phyloP scores from a whole-genome alignment of 92 coral and sea anemone genomes.

The Diadumene lineata region DNA sequence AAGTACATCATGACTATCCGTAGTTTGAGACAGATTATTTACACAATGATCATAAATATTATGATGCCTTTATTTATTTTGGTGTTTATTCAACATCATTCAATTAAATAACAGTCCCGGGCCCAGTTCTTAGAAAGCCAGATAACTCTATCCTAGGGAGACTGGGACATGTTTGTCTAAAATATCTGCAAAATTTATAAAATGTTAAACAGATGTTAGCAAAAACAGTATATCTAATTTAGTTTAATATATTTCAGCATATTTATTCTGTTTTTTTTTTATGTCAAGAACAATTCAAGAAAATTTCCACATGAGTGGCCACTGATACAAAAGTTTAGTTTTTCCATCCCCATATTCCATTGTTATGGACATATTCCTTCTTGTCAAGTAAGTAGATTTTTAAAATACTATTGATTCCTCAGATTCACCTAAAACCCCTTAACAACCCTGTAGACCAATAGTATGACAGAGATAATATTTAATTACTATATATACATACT shows the following conservation, averaged over 20 bases:
- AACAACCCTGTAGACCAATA: neutral
- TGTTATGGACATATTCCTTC: slow-evolving; percentile 58
- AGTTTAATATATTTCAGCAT: neutral
- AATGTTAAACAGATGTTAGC: neutral
- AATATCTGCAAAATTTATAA: neutral
- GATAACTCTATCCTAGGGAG: too few relatives aligned
- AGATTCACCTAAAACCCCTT: neutral
- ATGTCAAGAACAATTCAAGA: neutral
- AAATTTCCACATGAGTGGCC: neutral
- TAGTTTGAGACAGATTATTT: too few relatives aligned
- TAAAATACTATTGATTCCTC: neutral
- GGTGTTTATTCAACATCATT: too few relatives aligned
- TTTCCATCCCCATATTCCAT: slow-evolving; percentile 51
- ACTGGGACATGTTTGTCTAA: too few relatives aligned
- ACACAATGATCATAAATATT: too few relatives aligned
- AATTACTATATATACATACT: neutral
- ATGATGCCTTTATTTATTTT: neutral
- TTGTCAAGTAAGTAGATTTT: slow-evolving; percentile 34
- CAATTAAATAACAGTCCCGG: too few relatives aligned
- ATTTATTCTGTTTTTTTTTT: too few relatives aligned
- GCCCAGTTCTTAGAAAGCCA: too few relatives aligned
- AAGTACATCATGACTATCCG: too few relatives aligned
- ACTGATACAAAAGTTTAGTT: neutral
- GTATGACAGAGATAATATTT: neutral
- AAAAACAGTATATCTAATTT: too few relatives aligned